A percentile compares a stretch with the other conserved stretches of the same genome.
Evolutionary conservation across 1,140 invertebrate genomes (phyloP).

Genomic region (Contarinia nasturtii): DNA sequence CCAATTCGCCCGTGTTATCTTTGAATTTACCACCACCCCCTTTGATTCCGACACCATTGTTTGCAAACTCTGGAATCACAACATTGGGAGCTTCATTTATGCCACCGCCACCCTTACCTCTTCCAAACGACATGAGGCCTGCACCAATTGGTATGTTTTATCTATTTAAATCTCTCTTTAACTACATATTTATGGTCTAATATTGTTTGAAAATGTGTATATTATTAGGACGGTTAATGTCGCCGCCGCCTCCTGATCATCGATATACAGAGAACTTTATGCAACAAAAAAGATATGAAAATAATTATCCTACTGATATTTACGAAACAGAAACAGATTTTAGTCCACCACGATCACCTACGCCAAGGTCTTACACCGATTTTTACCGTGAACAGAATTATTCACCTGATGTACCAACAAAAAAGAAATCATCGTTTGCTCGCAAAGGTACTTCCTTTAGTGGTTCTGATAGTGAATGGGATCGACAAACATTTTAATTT

Average conservation of each 20-base stretch:
- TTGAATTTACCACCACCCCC: slow-evolving; percentile 26
- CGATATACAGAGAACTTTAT: slow-evolving; percentile 12
- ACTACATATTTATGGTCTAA: no score
- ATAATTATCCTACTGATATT: slow-evolving; percentile 2
- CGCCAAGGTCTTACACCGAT: not conserved
- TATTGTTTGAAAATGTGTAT: no score
- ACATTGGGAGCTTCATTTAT: slow-evolving; percentile 14
- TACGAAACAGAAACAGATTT: slow-evolving; percentile 23
- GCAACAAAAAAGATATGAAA: slow-evolving; percentile 1
- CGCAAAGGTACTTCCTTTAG: not conserved
- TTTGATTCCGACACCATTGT: slow-evolving; percentile 25
- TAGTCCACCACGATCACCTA: slow-evolving; percentile 18
- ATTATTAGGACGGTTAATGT: slow-evolving; percentile 32
- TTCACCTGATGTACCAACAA: not conserved
- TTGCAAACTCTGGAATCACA: slow-evolving; percentile 9
- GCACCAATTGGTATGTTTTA: slow-evolving; percentile 28
- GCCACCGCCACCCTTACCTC: slow-evolving; percentile 12
- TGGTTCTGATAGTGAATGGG: not conserved
- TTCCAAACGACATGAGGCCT: slow-evolving; percentile 33
- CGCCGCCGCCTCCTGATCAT: slow-evolving; percentile 28
- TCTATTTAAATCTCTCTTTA: not conserved
- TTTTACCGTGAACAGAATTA: not conserved
- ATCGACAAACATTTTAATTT: not conserved
- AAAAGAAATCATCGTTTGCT: not conserved
- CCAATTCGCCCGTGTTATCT: slow-evolving; percentile 25